Conservation (phyloP, 2,797 vertebrate species). For the Gallinago solitaria region DNA sequence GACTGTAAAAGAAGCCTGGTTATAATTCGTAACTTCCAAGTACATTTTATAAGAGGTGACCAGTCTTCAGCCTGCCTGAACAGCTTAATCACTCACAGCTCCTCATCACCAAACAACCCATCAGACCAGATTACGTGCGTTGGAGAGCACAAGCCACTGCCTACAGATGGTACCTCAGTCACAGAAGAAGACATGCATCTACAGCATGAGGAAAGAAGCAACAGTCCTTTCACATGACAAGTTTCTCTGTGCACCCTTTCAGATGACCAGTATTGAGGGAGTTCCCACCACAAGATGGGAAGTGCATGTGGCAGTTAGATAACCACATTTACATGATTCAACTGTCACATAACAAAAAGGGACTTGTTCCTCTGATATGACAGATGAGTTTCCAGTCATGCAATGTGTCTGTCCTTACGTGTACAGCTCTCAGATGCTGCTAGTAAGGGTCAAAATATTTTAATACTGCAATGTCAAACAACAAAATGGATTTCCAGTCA, state of each 20-base stretch:
- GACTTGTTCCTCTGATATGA: not conserved
- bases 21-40: not conserved
- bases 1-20: not conserved
- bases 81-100: not conserved
- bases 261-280: not conserved
- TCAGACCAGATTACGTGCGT: not conserved
- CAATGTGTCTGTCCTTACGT: not conserved
- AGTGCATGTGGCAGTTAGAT: accelerated
- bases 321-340: not conserved
- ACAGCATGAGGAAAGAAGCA: not conserved
- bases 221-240: not conserved
- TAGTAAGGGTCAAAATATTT: not conserved
- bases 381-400: not conserved
- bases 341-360: not conserved
- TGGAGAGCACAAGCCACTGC: not conserved
- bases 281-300: not conserved
- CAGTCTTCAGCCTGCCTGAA: not conserved
- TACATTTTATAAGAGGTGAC: not conserved
- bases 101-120: not conserved
- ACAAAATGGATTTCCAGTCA: not conserved
- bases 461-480: not conserved
- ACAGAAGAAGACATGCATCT: not conserved
- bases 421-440: not conserved
- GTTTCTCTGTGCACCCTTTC: not conserved
- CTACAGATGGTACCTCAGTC: not conserved